Percentiles rank a stretch among this genome's conserved stretches.
phyloP scores from a whole-genome alignment of 2,113 vertebrate species.

The Colossoma macropomum region DNA sequence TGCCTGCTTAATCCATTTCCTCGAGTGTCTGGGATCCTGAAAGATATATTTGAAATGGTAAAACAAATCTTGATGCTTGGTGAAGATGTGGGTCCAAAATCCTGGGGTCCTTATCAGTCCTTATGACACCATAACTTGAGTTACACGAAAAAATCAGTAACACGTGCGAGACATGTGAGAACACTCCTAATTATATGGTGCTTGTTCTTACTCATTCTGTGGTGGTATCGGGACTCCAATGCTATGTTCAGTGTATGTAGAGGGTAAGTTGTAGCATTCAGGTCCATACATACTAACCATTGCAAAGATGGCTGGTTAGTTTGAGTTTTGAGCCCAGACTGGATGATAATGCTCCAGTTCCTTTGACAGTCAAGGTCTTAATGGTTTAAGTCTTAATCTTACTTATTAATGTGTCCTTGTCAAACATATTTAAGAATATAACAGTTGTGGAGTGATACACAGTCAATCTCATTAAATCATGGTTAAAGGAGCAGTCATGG shows the following conservation, averaged over 20 bases:
- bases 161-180: too few species aligned
- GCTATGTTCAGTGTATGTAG: background rate
- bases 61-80: background rate
- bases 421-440: background rate
- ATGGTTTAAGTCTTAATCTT: background rate
- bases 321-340: background rate
- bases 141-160: too few species aligned
- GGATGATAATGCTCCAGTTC: background rate
- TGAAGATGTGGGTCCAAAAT: background rate
- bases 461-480: conserved; percentile 5
- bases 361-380: background rate
- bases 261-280: background rate
- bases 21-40: background rate
- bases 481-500: background rate
- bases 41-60: background rate
- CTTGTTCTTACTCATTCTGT: background rate
- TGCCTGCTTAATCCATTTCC: background rate
- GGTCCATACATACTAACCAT: background rate
- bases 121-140: background rate
- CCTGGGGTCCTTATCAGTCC: background rate
- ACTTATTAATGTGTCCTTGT: background rate
- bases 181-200: background rate
- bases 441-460: background rate
- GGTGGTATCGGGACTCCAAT: background rate
- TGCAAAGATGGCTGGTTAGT: background rate